Evolutionary conservation across 1,140 invertebrate species (phyloP).

Genomic region (Apis laboriosa): DNA sequence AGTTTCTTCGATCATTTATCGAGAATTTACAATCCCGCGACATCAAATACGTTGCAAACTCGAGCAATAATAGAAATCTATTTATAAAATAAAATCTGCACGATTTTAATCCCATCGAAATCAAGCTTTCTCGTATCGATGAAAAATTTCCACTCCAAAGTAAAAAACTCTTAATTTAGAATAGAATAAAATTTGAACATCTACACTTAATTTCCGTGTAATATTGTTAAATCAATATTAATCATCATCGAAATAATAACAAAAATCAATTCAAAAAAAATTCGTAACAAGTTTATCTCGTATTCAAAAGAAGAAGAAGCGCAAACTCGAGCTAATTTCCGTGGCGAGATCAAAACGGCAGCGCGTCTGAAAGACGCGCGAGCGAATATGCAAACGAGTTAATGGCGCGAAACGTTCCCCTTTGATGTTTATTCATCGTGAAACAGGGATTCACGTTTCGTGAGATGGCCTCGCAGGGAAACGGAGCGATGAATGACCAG

Average conservation of each 20-base stretch:
- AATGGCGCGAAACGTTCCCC: not conserved
- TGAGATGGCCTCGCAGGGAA: slow-evolving; percentile 27
- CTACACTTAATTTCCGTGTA: no score
- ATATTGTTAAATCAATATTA: no score
- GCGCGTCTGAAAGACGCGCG: not conserved
- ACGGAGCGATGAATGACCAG: slow-evolving; percentile 54
- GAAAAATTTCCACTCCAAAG: not conserved
- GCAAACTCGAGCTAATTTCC: no score
- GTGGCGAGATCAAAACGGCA: no score
- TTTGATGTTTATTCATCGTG: slow-evolving; percentile 16
- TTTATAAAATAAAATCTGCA: not conserved
- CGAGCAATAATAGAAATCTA: not conserved
- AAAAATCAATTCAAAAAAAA: no score
- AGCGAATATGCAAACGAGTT: not conserved
- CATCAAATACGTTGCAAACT: not conserved
- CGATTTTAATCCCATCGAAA: not conserved
- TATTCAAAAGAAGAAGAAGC: no score
- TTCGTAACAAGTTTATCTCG: no score
- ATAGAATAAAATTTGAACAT: no score
- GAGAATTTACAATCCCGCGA: slow-evolving; percentile 23
- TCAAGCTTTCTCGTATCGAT: no score
- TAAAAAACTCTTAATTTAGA: not conserved
- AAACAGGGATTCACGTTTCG: slow-evolving; percentile 22
- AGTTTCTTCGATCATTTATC: slow-evolving; percentile 32
- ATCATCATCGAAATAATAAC: no score